These are phyloP conservation scores for Brachypodius melanocephalos DNA, from an alignment of 2,113 vertebrate genomes.

Conservation along the genomic window DNA sequence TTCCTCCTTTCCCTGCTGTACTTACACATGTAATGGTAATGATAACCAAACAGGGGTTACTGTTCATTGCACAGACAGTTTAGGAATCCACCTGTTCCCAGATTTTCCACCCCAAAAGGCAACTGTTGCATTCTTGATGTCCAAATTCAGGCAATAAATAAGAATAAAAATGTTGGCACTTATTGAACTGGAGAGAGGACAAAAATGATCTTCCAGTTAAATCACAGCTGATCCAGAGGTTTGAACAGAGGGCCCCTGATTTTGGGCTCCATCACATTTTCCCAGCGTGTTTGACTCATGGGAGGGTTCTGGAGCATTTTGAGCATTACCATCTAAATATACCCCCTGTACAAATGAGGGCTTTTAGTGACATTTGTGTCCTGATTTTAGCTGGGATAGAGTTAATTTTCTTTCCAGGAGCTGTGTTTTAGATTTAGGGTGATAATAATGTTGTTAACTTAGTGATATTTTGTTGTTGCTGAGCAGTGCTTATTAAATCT, in stretches of 20 bases:
- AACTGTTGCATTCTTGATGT: neutral
- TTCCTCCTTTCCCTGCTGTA: neutral
- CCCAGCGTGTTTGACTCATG: neutral
- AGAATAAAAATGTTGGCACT: neutral
- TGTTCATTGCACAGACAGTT: neutral
- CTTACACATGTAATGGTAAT: neutral
- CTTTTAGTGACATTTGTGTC: neutral
- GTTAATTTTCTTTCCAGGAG: neutral
- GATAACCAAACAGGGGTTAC: neutral
- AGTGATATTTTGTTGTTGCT: neutral
- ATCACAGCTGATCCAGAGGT: neutral
- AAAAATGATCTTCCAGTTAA: neutral
- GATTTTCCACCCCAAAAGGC: neutral
- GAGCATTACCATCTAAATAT: neutral
- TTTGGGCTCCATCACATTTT: neutral
- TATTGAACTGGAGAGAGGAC: neutral
- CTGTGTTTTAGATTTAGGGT: neutral
- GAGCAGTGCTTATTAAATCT: neutral
- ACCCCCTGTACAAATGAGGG: neutral
- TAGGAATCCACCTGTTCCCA: neutral
- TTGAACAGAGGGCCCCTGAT: neutral
- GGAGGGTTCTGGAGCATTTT: neutral
- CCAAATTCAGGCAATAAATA: neutral
- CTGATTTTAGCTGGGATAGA: neutral
- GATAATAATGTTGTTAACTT: neutral